These are phyloP conservation scores for Pemphigus obesinymphae DNA, from an alignment of 1,140 invertebrate genomes.

Conservation along the genomic window DNA sequence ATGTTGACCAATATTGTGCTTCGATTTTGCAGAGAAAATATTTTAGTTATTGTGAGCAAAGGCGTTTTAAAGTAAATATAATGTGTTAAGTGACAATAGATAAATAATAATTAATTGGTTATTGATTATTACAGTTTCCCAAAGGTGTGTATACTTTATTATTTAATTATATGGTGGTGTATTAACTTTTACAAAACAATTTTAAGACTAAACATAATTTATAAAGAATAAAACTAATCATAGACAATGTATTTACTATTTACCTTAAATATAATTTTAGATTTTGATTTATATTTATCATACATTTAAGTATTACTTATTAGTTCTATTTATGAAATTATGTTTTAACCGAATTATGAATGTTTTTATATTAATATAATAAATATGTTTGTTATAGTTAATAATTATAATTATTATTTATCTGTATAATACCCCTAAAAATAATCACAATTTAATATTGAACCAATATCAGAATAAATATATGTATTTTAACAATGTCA, in stretches of 20 bases:
- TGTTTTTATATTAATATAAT: slow-evolving; percentile 15
- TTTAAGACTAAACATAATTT: not conserved
- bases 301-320: not conserved
- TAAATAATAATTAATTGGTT: not conserved
- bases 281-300: not conserved
- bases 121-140: not conserved
- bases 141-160: not conserved
- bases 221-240: not conserved
- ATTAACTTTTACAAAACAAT: not conserved
- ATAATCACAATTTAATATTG: not conserved
- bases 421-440: not conserved
- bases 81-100: not conserved
- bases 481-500: not conserved
- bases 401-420: not conserved
- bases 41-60: not conserved
- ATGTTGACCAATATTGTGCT: not conserved
- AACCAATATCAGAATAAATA: not conserved
- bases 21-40: not conserved
- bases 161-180: not conserved
- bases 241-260: not conserved
- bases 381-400: not conserved
- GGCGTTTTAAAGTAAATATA: not conserved
- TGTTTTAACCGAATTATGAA: not conserved
- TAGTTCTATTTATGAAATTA: not conserved
- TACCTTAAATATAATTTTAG: not conserved